Evolutionary conservation across 2,113 vertebrate species (phyloP).

Genomic region (Hiodon tergisus): DNA sequence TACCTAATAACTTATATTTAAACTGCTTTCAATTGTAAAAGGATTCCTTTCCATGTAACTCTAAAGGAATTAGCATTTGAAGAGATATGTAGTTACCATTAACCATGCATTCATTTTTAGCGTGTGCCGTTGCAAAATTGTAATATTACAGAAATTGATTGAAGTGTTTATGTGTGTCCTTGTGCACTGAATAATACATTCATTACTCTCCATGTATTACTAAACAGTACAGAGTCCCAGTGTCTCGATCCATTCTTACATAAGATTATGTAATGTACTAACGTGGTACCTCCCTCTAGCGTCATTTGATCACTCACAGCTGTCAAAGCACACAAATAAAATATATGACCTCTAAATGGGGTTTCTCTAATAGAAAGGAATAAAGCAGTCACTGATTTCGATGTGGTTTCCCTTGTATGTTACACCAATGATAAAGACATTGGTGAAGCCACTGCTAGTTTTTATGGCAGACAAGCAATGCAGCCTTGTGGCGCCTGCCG

Average conservation of each 20-base stretch:
- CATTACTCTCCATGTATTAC: slow-evolving; percentile 55
- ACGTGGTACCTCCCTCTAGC: slow-evolving; percentile 57
- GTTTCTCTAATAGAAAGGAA: too few species aligned
- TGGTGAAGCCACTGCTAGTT: not conserved
- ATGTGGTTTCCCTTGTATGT: not conserved
- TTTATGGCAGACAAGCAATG: not conserved
- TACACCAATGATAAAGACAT: not conserved
- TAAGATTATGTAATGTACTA: slow-evolving; percentile 63
- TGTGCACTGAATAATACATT: slow-evolving; percentile 40
- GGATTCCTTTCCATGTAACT: not conserved
- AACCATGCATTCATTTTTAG: slow-evolving; percentile 15
- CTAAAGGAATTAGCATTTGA: not conserved
- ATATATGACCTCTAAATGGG: too few species aligned
- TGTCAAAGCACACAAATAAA: slow-evolving; percentile 51
- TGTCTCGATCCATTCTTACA: slow-evolving; percentile 46
- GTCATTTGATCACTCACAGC: slow-evolving; percentile 66
- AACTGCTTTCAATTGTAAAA: slow-evolving; percentile 5
- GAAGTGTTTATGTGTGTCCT: slow-evolving; percentile 33
- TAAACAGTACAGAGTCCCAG: slow-evolving; percentile 31
- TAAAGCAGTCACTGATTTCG: not conserved
- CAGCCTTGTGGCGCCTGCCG: not conserved
- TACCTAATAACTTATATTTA: not conserved
- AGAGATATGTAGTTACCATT: not conserved
- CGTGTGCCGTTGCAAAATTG: slow-evolving; percentile 37
- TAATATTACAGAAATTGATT: slow-evolving; percentile 32